Conservation (phyloP, 23 tunicate species). For the Halocynthia aurantium region DNA sequence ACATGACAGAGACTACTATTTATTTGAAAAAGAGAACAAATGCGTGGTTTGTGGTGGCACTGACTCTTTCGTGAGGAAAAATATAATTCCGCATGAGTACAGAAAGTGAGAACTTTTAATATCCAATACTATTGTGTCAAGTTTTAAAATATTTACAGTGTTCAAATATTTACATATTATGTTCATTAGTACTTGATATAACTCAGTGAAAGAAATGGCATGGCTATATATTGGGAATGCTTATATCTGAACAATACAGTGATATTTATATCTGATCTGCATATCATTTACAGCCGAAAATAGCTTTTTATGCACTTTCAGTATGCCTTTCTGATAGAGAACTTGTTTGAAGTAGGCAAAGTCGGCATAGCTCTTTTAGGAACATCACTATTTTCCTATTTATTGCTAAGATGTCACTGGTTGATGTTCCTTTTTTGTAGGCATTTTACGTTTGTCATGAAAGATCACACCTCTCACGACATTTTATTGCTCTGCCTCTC, state of each 20-base stretch:
- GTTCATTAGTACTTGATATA: too few species aligned
- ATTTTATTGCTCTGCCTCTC: slow-evolving; percentile 71
- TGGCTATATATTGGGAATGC: too few species aligned
- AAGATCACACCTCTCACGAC: slow-evolving; percentile 88
- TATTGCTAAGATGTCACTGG: not conserved
- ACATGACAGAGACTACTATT: slow-evolving; percentile 58
- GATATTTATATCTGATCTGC: too few species aligned
- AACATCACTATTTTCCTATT: not conserved
- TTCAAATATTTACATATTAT: too few species aligned
- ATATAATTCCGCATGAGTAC: slow-evolving; percentile 90
- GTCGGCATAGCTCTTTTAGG: too few species aligned
- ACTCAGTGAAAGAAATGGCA: too few species aligned
- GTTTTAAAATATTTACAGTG: too few species aligned
- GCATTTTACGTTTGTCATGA: slow-evolving; percentile 73
- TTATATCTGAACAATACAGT: too few species aligned
- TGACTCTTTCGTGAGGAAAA: slow-evolving; percentile 64
- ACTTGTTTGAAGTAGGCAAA: too few species aligned
- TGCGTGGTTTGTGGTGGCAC: slow-evolving; percentile 86
- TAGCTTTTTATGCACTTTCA: too few species aligned
- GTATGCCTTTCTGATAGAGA: too few species aligned
- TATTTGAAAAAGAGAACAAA: slow-evolving; percentile 66
- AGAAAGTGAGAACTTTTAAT: slow-evolving; percentile 47
- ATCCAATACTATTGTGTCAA: not conserved
- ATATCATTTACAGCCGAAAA: too few species aligned
- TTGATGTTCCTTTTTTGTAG: slow-evolving; percentile 15